Conservation (phyloP, 1,140 invertebrate species). For the Apis dorsata region DNA sequence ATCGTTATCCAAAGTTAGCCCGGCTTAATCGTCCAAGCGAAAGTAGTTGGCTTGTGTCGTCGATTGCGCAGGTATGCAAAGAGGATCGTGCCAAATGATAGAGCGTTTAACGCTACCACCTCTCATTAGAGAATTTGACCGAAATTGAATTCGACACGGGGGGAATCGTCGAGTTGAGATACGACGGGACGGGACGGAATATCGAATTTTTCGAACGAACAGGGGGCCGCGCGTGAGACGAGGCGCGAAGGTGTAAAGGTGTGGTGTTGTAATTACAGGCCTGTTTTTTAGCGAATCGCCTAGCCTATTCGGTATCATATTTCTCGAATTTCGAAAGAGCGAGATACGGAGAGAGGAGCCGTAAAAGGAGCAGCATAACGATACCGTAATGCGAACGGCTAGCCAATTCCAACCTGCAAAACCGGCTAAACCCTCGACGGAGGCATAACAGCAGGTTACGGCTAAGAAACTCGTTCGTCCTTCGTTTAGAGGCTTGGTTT, state of each 20-base stretch:
- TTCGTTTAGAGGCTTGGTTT: slow-evolving; percentile 56
- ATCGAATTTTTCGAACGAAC: neutral
- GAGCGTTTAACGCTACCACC: neutral
- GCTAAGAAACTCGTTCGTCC: slow-evolving; percentile 64
- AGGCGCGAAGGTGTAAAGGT: slow-evolving; percentile 28
- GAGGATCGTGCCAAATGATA: slow-evolving; percentile 17
- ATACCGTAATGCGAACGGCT: slow-evolving; percentile 49
- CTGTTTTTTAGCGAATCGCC: slow-evolving; percentile 31
- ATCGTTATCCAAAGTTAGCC: neutral
- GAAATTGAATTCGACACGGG: slow-evolving; percentile 30
- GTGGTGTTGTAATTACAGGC: slow-evolving; percentile 31
- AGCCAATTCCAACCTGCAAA: slow-evolving; percentile 68
- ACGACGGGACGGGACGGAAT: neutral
- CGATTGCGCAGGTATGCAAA: neutral
- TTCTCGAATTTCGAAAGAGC: slow-evolving; percentile 33
- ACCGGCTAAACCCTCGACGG: slow-evolving; percentile 62
- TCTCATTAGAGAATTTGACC: neutral
- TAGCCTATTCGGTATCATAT: slow-evolving; percentile 18
- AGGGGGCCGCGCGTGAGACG: neutral
- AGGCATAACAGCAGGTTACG: slow-evolving; percentile 59
- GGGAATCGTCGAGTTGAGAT: no score
- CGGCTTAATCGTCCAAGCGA: neutral
- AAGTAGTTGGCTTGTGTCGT: neutral
- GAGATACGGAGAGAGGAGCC: slow-evolving; percentile 14
- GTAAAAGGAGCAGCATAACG: slow-evolving; percentile 57